phyloP scores from a whole-genome alignment of 2,797 vertebrate genomes.

The Rhabdomys pumilio region DNA sequence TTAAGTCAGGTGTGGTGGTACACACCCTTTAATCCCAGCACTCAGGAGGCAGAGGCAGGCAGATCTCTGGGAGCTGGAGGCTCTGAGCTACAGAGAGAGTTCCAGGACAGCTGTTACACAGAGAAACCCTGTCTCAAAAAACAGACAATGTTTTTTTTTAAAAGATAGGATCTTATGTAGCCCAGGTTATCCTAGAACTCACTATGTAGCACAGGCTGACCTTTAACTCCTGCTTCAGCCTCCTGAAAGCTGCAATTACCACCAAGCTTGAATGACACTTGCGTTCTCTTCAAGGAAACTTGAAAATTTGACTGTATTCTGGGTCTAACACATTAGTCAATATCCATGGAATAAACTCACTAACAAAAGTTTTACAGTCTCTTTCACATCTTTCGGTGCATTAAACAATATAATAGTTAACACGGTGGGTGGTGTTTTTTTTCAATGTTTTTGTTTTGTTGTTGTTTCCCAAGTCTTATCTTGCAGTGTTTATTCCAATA shows the following conservation, averaged over 20 bases:
- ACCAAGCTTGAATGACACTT: background rate
- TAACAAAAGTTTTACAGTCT: background rate
- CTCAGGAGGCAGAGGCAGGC: too few relatives aligned
- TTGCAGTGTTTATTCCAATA: background rate
- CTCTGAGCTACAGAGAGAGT: too few relatives aligned
- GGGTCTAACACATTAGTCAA: conserved; percentile 7
- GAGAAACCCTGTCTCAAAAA: too few relatives aligned
- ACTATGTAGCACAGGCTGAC: background rate
- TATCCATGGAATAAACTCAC: background rate
- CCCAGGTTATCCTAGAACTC: background rate
- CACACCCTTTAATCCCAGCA: too few relatives aligned
- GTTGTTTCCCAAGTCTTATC: background rate
- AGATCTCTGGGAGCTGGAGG: too few relatives aligned
- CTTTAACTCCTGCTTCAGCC: background rate
- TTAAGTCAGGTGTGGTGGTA: background rate
- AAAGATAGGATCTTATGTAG: too few relatives aligned
- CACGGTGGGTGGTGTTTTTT: background rate
- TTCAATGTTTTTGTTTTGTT: too few relatives aligned
- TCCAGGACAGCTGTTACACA: too few relatives aligned
- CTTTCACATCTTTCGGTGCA: background rate
- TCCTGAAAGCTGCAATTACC: background rate
- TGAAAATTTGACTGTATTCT: background rate
- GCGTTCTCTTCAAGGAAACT: background rate
- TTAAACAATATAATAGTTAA: background rate
- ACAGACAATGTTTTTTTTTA: too few relatives aligned